phyloP scores from a whole-genome alignment of 2,113 vertebrate species.

The Genyomyrus donnyi region DNA sequence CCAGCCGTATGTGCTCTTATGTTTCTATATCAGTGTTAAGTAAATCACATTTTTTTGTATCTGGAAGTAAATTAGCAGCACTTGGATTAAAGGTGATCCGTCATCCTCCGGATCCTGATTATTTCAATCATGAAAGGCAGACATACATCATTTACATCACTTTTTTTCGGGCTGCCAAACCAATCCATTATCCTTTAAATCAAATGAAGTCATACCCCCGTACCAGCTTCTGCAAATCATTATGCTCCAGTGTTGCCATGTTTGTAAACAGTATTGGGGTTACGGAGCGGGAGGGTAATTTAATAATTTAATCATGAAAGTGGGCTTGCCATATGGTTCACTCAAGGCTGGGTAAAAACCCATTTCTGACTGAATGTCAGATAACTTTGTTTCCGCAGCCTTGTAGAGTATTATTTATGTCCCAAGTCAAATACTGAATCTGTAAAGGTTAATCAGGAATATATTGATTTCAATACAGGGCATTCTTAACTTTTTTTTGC shows the following conservation, averaged over 20 bases:
- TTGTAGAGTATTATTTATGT: conserved; percentile 2
- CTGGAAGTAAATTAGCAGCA: background rate
- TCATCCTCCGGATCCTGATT: background rate
- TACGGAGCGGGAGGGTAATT: background rate
- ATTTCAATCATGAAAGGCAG: background rate
- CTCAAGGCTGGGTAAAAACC: background rate
- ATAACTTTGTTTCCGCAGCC: background rate
- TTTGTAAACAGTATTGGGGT: conserved; percentile 8
- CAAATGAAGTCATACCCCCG: background rate
- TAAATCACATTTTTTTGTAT: background rate
- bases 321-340: background rate
- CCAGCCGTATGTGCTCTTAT: background rate
- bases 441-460: background rate
- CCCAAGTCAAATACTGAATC: background rate
- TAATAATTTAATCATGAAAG: background rate
- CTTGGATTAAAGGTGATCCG: background rate
- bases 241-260: background rate
- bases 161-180: background rate
- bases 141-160: background rate
- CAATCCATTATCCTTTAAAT: background rate
- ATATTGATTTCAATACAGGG: background rate
- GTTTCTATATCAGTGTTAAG: background rate
- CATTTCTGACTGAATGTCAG: background rate
- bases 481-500: background rate
- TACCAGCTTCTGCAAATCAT: background rate